A percentile compares a stretch with the other conserved stretches of the same genome.
Evolutionary conservation across 2,113 vertebrate species (phyloP).

Genomic region (Dipodomys stephensi): DNA sequence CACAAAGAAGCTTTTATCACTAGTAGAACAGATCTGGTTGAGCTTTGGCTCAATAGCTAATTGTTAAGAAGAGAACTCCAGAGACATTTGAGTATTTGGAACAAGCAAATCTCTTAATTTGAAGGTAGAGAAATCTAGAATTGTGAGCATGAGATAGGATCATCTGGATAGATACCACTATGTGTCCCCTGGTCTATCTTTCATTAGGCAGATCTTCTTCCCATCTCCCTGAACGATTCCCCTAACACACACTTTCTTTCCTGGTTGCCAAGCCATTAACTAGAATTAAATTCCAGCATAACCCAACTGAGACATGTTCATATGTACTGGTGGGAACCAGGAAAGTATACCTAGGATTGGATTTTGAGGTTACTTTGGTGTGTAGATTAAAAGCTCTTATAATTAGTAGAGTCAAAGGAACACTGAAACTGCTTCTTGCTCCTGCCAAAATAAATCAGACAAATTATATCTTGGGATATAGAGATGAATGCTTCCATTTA

Average conservation of each 20-base stretch:
- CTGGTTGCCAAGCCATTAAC: slow-evolving; percentile 22
- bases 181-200: neutral
- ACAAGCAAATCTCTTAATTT: neutral
- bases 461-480: neutral
- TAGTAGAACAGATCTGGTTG: neutral
- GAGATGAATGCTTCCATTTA: slow-evolving; percentile 16
- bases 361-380: slow-evolving; percentile 26
- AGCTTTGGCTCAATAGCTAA: neutral
- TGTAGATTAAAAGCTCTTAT: neutral
- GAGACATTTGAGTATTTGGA: neutral
- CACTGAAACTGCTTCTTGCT: neutral
- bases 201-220: neutral
- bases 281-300: slow-evolving; percentile 56
- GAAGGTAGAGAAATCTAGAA: neutral
- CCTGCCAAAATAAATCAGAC: slow-evolving; percentile 27
- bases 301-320: slow-evolving; percentile 1
- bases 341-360: neutral
- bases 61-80: slow-evolving; percentile 22
- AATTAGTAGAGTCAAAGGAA: slow-evolving; percentile 21
- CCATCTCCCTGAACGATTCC: neutral
- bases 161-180: neutral
- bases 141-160: neutral
- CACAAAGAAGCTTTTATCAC: neutral
- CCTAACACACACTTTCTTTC: neutral
- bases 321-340: neutral